Percentiles rank a stretch among this genome's conserved stretches.
phyloP scores from a whole-genome alignment of 2,113 vertebrate species.

The Halcyon senegalensis region DNA sequence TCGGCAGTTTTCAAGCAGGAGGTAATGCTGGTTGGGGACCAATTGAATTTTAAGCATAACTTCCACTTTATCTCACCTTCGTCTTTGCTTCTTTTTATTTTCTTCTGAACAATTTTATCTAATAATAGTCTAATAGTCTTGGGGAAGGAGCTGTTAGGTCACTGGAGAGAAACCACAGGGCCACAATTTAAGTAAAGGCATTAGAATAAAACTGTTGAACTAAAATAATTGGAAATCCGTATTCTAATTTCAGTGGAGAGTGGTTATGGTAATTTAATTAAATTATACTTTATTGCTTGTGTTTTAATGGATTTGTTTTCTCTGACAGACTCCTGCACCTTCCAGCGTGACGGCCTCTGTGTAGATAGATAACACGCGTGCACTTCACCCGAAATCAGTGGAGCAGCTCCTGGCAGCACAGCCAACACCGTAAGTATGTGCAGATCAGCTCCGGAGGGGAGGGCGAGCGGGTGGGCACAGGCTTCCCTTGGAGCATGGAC shows the following conservation, averaged over 20 bases:
- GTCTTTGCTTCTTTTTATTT: neutral
- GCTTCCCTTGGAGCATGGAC: neutral
- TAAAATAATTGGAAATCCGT: neutral
- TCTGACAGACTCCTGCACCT: neutral
- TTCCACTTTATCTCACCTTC: neutral
- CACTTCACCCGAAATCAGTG: neutral
- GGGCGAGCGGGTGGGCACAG: neutral
- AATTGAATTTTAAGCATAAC: neutral
- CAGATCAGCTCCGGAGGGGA: neutral
- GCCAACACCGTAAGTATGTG: neutral
- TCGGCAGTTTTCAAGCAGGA: neutral
- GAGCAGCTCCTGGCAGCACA: neutral
- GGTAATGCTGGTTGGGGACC: neutral
- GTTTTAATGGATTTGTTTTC: conserved; percentile 3
- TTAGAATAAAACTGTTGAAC: neutral
- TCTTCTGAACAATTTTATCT: neutral
- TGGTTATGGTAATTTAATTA: neutral
- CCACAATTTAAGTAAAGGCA: neutral
- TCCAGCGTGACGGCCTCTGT: neutral
- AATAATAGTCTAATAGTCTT: neutral
- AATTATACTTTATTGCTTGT: neutral
- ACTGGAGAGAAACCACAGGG: neutral
- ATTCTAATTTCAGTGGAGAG: neutral
- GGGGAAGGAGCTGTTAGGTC: neutral
- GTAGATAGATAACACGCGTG: neutral